Evolutionary conservation across 30 jellyfish, hydroid and myxozoan species (phyloP).

Genomic region (Haliclystus octoradiatus): DNA sequence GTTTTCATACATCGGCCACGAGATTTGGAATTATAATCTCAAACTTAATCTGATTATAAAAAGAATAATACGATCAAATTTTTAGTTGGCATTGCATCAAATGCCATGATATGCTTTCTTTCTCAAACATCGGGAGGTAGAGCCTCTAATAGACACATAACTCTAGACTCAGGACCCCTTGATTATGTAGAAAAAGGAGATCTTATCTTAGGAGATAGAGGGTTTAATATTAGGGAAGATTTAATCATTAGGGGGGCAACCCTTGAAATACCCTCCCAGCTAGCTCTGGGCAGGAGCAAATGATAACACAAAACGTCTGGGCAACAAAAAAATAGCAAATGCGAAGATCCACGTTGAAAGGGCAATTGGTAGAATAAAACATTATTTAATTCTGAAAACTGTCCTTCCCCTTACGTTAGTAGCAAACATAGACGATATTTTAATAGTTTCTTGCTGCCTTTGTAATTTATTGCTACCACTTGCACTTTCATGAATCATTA

Average conservation of each 20-base stretch:
- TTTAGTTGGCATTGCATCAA: constrained; percentile 30
- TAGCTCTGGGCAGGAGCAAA: constrained; percentile 5
- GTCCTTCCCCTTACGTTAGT: constrained; percentile 1
- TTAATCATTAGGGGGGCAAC: constrained; percentile 10
- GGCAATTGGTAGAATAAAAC: constrained; percentile 6
- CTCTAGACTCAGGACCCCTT: constrained; percentile 33
- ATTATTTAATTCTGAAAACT: constrained; percentile 1
- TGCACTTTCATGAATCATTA: too few species aligned
- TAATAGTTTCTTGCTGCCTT: constrained; percentile 1
- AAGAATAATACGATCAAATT: constrained; percentile 34
- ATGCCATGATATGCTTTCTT: constrained; percentile 20
- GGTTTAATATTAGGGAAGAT: constrained; percentile 39
- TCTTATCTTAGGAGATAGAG: constrained; percentile 53
- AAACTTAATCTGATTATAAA: constrained; percentile 54
- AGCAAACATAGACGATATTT: constrained; percentile 1
- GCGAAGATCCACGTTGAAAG: constrained; percentile 7
- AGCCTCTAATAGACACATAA: constrained; percentile 24
- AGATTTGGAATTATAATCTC: constrained; percentile 30
- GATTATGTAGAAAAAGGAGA: constrained; percentile 31
- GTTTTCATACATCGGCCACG: constrained; percentile 47
- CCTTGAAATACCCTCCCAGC: constrained; percentile 4
- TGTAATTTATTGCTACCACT: constrained; percentile 6
- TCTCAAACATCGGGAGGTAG: constrained; percentile 41
- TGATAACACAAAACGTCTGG: constrained; percentile 2
- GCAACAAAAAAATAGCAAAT: not conserved